phyloP scores from a whole-genome alignment of 2,888 invertebrate genomes.

The Polyommatus icarus region DNA sequence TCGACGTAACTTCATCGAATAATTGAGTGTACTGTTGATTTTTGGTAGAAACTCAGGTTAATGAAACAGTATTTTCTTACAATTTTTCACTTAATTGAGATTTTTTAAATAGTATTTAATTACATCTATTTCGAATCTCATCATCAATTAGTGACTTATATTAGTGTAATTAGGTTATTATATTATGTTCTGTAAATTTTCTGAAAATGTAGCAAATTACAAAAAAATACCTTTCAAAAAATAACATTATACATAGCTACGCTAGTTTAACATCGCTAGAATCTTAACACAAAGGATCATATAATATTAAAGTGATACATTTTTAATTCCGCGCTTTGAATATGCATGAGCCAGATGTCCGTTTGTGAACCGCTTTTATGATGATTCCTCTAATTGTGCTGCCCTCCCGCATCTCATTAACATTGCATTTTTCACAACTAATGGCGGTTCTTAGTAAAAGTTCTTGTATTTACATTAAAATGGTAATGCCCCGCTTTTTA shows the following conservation, averaged over 20 bases:
- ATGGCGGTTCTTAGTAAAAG: slow-evolving; percentile 17
- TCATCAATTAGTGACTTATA: too few relatives aligned
- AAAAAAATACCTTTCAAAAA: too few relatives aligned
- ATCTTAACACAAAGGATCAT: slow-evolving; percentile 6
- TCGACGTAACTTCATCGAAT: background rate
- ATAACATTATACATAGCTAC: background rate
- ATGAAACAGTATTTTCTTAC: too few relatives aligned
- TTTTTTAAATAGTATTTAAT: too few relatives aligned
- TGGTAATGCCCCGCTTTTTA: background rate
- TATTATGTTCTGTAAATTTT: too few relatives aligned
- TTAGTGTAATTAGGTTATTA: too few relatives aligned
- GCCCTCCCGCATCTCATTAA: slow-evolving; percentile 24
- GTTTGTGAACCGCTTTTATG: slow-evolving; percentile 24
- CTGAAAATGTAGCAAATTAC: too few relatives aligned
- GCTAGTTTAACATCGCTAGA: background rate
- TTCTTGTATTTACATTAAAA: slow-evolving; percentile 19
- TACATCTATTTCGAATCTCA: too few relatives aligned
- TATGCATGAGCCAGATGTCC: slow-evolving; percentile 26
- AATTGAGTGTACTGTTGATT: background rate
- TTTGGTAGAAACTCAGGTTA: background rate
- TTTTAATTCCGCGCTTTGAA: slow-evolving; percentile 23
- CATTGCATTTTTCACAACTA: slow-evolving; percentile 27
- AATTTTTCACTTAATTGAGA: too few relatives aligned
- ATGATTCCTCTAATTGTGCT: slow-evolving; percentile 29
- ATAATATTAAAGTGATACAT: slow-evolving; percentile 28